phyloP scores from a whole-genome alignment of 2,888 invertebrate genomes.

The Drosophila greeni region DNA sequence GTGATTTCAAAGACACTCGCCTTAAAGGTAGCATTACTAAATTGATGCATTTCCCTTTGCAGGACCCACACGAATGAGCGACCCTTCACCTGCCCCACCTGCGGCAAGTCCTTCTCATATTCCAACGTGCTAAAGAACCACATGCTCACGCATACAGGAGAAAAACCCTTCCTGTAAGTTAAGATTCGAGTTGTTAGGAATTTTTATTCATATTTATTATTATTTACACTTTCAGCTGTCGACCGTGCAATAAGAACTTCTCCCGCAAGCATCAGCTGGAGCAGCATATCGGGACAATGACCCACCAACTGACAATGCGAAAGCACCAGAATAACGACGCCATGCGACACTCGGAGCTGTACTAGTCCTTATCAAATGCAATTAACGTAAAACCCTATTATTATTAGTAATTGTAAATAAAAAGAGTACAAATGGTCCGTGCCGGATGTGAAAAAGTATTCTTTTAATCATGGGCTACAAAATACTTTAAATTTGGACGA shows the following conservation, averaged over 20 bases:
- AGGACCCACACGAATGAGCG: constrained; percentile 79
- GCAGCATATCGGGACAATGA: constrained; percentile 76
- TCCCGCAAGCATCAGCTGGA: constrained; percentile 77
- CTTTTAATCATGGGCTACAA: neutral
- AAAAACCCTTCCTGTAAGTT: constrained; percentile 75
- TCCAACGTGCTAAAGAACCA: constrained; percentile 78
- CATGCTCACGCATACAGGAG: constrained; percentile 78
- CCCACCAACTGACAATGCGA: constrained; percentile 75
- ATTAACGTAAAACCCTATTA: constrained; percentile 10
- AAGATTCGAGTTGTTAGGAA: neutral
- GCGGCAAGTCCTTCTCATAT: constrained; percentile 78
- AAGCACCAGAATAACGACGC: constrained; percentile 47
- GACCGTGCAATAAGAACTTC: constrained; percentile 76
- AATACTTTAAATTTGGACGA: neutral
- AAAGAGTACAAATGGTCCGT: constrained; percentile 30
- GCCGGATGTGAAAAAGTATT: constrained; percentile 9
- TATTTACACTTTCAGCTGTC: constrained; percentile 60
- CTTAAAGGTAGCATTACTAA: neutral
- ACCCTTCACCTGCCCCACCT: constrained; percentile 76
- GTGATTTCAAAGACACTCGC: constrained; percentile 39
- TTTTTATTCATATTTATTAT: neutral
- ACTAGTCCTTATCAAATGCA: constrained; percentile 41
- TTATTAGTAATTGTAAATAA: constrained; percentile 30
- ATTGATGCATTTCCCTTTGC: constrained; percentile 1
- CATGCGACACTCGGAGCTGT: constrained; percentile 52